Evolutionary conservation across 2,113 vertebrate genomes (phyloP), one percentile per base, ranked within the genome.

Genomic region (Pangasianodon hypophthalmus): DNA sequence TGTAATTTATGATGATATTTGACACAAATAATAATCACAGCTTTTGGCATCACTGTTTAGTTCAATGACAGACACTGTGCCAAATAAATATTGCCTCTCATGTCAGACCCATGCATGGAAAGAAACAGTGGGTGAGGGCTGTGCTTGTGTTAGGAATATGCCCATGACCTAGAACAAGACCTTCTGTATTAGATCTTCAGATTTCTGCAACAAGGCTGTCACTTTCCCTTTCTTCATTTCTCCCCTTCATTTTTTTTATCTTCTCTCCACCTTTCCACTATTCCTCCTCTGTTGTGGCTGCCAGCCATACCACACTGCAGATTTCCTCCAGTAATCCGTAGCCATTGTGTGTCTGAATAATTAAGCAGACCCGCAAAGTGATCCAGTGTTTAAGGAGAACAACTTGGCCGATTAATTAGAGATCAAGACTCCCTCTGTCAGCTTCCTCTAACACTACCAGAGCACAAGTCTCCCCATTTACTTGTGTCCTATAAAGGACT

Each of bases 371-470:
- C 91, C 93, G 94, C 92, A 94, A 95, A 93, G 84, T 90, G 94
- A 96, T 95, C 93, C 93, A 92, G 92, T 95, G 93, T 93, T 94
- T 93, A 93, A 90, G 92, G 88, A 88, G 91, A 90, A 87, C 93
- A 94, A 95, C 94, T 93, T 91, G 94, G 84, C 87, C 71, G 91
- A 95, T 94, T 96, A 94, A 96, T 96, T 95, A 96, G 92, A 94
- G 93, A 93, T 94, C 92, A 93, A 92, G 92, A 94, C 91, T 90
- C 88, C 89, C 92, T 84, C 87, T 91, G 89, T 91, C 90, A 26
- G 58, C 85, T 32, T 84, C 69, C 46, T 86, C 54, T 88, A 79
- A 71, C 75, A n/a, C 58, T 81, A 9, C n/a, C 46, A 21, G 52
- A 88, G 69, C 84, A 24, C 79, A 87, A 73, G 19, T 64, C 85